These are phyloP conservation scores for Pocillopora meandrina DNA, from an alignment of 92 coral and sea anemone genomes.

Conservation along the genomic window DNA sequence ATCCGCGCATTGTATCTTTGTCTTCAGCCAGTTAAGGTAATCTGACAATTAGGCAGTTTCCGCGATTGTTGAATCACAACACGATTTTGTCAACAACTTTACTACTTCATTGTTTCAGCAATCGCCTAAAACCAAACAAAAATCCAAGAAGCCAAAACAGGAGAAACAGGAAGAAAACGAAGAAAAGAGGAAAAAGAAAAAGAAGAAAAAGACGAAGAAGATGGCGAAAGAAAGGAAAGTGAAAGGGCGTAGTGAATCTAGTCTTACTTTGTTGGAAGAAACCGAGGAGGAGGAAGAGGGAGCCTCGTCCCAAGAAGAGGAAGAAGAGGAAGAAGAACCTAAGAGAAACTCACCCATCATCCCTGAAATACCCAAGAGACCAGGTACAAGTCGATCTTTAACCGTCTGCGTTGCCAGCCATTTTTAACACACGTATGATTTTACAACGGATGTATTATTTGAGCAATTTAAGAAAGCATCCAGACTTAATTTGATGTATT, in stretches of 20 bases:
- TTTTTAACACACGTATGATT: background rate
- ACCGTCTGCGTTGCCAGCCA: no score
- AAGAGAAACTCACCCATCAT: constrained; percentile 57
- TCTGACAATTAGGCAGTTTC: background rate
- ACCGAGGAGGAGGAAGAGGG: constrained; percentile 54
- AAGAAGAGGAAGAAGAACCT: constrained; percentile 54
- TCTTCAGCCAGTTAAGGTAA: background rate
- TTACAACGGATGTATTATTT: background rate
- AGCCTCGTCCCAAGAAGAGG: constrained; percentile 44
- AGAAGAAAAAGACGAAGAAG: constrained; percentile 44
- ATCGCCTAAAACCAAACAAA: constrained; percentile 51
- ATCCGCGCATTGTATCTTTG: no score
- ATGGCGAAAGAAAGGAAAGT: constrained; percentile 27
- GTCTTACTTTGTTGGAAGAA: constrained; percentile 40
- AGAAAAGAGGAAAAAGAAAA: constrained; percentile 58
- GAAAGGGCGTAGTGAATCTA: constrained; percentile 26
- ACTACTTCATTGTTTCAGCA: constrained; percentile 35
- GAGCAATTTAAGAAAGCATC: background rate
- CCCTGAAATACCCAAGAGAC: constrained; percentile 70
- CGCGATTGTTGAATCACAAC: background rate
- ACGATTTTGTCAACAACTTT: no score
- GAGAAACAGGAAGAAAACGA: constrained; percentile 67
- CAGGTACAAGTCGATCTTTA: constrained; percentile 18
- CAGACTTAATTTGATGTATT: background rate
- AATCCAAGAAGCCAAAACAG: constrained; percentile 64